Evolutionary conservation across 2,797 vertebrate genomes (phyloP), one percentile per base, ranked within the genome.

Genomic region (Typhlichthys subterraneus): DNA sequence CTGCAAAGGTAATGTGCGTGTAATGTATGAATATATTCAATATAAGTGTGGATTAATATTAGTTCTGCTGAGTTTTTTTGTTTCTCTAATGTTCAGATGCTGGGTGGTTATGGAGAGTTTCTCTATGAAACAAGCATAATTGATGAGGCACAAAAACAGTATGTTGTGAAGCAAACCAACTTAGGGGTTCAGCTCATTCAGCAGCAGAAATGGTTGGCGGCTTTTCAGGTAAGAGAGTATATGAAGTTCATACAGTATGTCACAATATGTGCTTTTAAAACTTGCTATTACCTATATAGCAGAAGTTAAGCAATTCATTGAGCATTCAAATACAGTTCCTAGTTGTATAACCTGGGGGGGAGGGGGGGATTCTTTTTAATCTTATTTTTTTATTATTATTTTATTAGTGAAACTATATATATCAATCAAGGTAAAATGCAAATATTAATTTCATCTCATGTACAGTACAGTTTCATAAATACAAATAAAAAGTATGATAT

Each of bases 121-220:
- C 55, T 95, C 72, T 95, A 89, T 79, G 91, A 87, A 47, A 87
- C 69, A 0, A 91, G 94, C 53, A 84, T 91, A 75, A 12, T 85
- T 69, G 94, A 94, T 31, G 88, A 94, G 72, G 83, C 73, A 10
- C 77, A 87, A 70, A 93, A 57, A 53, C 83, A 89, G 59, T 86
- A 92, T 4, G 70, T 94, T 53, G 75, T 90, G 70, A 75, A 93
- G 83, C 92, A 87, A 73, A 85, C 91, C 0, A 84, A 94, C 71
- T 59, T 80, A 1, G 87, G 79, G 5, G 67, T 93, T 57, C 72
- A 79, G 53, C 85, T 93, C 45, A 95, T 94, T 75, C 90, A 91
- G 67, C 70, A 93, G 75, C 49, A 93, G 89, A 92, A 94, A 76
- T 83, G 87, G 94, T 59, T 90, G 23, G 85, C 92, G 73, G 94